Percentiles rank a stretch among this genome's conserved stretches.
Conservation (phyloP, 2,113 vertebrate species). For the Pseudorhombus dupliciocellatus region DNA sequence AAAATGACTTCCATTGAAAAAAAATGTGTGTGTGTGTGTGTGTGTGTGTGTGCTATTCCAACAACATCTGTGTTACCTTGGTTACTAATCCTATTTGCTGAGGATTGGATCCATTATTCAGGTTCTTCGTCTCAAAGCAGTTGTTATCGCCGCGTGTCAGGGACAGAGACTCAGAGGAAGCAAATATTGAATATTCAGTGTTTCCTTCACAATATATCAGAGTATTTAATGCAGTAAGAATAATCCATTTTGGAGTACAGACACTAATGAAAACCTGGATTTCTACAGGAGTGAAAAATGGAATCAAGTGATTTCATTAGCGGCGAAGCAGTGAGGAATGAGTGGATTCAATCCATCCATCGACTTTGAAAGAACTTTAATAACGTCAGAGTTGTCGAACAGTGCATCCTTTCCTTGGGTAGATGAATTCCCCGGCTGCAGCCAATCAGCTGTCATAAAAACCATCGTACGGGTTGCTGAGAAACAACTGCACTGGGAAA, state of each 20-base stretch:
- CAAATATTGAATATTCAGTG: constrained; percentile 54
- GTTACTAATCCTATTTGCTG: constrained; percentile 81
- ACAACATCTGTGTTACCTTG: constrained; percentile 74
- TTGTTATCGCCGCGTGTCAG: constrained; percentile 76
- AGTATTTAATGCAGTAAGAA: constrained; percentile 44
- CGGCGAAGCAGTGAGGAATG: neutral
- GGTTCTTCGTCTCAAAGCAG: constrained; percentile 70
- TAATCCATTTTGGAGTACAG: constrained; percentile 43
- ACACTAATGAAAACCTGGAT: constrained; percentile 40
- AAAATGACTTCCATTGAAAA: constrained; percentile 15
- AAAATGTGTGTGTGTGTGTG: constrained; percentile 33
- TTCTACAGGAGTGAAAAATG: constrained; percentile 8
- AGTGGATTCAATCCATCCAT: neutral
- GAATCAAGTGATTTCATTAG: neutral
- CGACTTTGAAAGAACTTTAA: too few relatives aligned
- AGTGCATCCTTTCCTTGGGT: constrained; percentile 47
- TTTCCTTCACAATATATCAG: constrained; percentile 55
- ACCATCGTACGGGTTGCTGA: constrained; percentile 28
- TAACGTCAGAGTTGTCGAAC: neutral
- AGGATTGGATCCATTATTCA: constrained; percentile 77
- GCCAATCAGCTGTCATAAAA: constrained; percentile 29
- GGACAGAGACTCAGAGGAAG: constrained; percentile 53
- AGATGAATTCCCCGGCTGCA: constrained; percentile 7
- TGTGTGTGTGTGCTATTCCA: constrained; percentile 31
- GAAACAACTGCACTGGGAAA: constrained; percentile 36